Conservation (phyloP, 92 coral and sea anemone species). For the Zoanthus sansibaricus region DNA sequence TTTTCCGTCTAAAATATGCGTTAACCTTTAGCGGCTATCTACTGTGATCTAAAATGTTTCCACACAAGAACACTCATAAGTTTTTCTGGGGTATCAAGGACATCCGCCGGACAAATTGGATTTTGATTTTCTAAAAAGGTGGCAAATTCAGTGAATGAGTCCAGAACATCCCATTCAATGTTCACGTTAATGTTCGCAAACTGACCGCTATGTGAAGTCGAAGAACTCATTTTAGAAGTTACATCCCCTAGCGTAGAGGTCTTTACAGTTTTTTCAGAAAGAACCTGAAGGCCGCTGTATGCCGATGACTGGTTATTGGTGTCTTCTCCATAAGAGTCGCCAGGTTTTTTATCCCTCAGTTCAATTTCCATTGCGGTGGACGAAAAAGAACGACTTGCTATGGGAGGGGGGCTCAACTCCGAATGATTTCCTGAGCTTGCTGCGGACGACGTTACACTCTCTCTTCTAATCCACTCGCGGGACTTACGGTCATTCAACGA, state of each 20-base stretch:
- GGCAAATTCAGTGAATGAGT: constrained; percentile 96
- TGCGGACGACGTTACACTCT: constrained; percentile 23
- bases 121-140: constrained; percentile 87
- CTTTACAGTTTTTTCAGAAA: constrained; percentile 21
- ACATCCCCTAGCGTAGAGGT: not conserved
- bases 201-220: constrained; percentile 1
- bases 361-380: constrained; percentile 32
- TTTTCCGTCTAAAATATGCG: not conserved
- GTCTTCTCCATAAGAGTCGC: constrained; percentile 6
- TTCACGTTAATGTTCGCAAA: constrained; percentile 31
- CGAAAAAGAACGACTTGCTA: constrained; percentile 7
- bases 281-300: not conserved
- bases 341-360: constrained; percentile 20
- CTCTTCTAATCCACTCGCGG: constrained; percentile 35
- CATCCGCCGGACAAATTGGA: constrained; percentile 98
- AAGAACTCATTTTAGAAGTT: not conserved
- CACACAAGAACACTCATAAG: constrained; percentile 88
- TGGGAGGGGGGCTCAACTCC: constrained; percentile 25
- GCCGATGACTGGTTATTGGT: constrained; percentile 7
- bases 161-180: constrained; percentile 93
- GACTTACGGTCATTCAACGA: constrained; percentile 13
- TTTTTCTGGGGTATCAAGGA: constrained; percentile 96
- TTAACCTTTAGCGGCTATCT: not conserved
- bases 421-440: constrained; percentile 28
- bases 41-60: constrained; percentile 53